Base-by-base conservation (phyloP, 2,888 invertebrate species). In the Xestia ashworthii region DNA sequence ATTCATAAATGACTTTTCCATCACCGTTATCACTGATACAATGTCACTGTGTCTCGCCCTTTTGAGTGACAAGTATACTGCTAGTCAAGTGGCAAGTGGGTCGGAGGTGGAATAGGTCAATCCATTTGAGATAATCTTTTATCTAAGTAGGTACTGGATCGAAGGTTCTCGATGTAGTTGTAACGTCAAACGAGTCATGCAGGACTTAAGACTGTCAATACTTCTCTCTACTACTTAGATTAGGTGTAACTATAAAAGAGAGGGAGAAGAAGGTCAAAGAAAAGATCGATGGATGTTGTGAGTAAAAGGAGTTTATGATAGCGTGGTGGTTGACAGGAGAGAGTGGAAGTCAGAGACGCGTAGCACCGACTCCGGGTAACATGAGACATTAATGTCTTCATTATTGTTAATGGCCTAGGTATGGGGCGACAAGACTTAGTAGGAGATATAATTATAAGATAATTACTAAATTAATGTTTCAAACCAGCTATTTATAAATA, bases 121-220 rank as follows among this genome's bases (percentile, higher is more conserved):
- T 69, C 53, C 69, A n/a, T 55, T 69, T 69, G 53, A 55, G 53
- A 69, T 69, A 55, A 12, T 55, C 16, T 6, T 55, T 41, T 69
- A 69, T 41, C 69, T 55, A 41, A 55, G 6, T 53, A 50, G 8
- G 16, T 53, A n/a, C 38, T 69, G 11, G 11, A 53, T 69, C 25
- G 16, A n/a, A 69, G 53, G 41, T n/a, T 25, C 66, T 25, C 9
- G 44, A 25, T 8, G 16, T 5, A 3, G 53, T 22, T 6, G 1
- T 14, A 22, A 41, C 41, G 19, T 38, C 38, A n/a, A 22, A 68
- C 48, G 3, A 50, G 19, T 68, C n/a, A 44, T 0, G 19, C n/a
- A 5, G 8, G 48, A 41, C 38, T 41, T 55, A 19, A 11, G 19
- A 22, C 11, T 11, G 38, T 19, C 19, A 60, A 19, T 25, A 22